Base-by-base conservation (phyloP, 2,797 vertebrate genomes). In the Sardinella longiceps region DNA sequence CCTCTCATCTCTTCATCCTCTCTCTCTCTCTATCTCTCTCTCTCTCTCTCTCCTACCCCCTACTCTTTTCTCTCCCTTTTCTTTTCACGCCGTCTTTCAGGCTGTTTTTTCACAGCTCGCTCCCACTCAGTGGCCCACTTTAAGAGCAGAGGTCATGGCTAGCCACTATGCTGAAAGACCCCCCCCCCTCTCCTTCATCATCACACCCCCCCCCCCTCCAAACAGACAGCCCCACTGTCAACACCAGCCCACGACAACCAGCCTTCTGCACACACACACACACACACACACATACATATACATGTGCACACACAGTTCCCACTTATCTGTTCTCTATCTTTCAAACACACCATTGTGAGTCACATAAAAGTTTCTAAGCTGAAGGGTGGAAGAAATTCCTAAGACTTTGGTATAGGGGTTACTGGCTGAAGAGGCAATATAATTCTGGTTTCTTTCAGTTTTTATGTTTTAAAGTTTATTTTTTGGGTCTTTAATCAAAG, bases 201-300 rank as follows among this genome's bases (percentile, higher is more conserved):
- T 91, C 93, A 92, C 93, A 94, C 92, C 93, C n/a, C 91, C 94
- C 94, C 93, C 92, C 89, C 90, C 93, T 92, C 92, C 94, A 85
- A 77, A 90, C 89, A 93, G 94, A 92, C 93, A 93, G 86, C 63
- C 93, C 93, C 92, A 94, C 93, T 93, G 91, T 84, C 87, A 88
- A 89, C 87, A 90, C 91, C 89, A 93, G 91, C 48, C n/a, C 50
- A 33, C 37, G 4, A 25, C 53, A 23, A 12, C 25, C n/a, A n/a
- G 10, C 43, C 10, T 20, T 70, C 28, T 70, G 28, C 10, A 51
- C 15, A 46, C 56, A 25, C 51, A 30, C 14, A 43, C 46, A 30
- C 43, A 45, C 39, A 43, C 39, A 43, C 39, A 7, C 46, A 46
- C 46, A 46, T 9, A 46, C 46, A 48, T 10, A 48, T 10, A 48